Evolutionary conservation across 2,888 invertebrate genomes (phyloP), one percentile per base, ranked within the genome.

Genomic region (Synergus itoensis): DNA sequence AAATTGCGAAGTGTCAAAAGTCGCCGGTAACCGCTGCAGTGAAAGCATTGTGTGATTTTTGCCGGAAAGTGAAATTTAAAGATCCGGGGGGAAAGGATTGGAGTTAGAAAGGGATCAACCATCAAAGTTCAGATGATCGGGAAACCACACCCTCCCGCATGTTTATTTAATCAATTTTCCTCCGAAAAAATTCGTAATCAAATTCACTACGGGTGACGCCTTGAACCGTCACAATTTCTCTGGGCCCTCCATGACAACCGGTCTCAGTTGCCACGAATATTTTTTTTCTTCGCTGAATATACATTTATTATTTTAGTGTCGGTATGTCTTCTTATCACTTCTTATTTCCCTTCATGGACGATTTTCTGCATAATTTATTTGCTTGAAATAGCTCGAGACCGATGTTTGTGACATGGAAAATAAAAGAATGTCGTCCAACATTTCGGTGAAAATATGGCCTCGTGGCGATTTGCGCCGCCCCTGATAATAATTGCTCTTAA

Each of bases 381-480:
- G 28, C 62, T 12, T 5, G 62, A 28, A 28, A 1, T 28, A 21
- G 14, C 62, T 62, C 1, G 14, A 21, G 62, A 14, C 21, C 62
- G 62, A 62, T 62, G 62, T 62, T 21, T 4, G 21, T 60, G 12
- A 62, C 5, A 12, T 28, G 28, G 62, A 62, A 60, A 14, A 28
- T 12, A 28, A 18, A 4, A 28, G 28, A 62, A 62, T 62, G 62
- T 60, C 60, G 60, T 28, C 60, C 11, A 62, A 4, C 18, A 62
- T 14, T 28, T 28, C 1, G 5, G 28, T 1, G 11, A 21, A 62
- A 28, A 77, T 67, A 78, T 78, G 80, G 78, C 78, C 80, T 80
- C 80, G 78, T 80, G 80, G 80, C 80, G 78, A 36, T 7, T 41
- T 21, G 18, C 67, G 69, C 21, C 57, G 28, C 28, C 21, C 62